Evolutionary conservation across 2,113 vertebrate genomes (phyloP), one percentile per base, ranked within the genome.

Genomic region (Megalops atlanticus): DNA sequence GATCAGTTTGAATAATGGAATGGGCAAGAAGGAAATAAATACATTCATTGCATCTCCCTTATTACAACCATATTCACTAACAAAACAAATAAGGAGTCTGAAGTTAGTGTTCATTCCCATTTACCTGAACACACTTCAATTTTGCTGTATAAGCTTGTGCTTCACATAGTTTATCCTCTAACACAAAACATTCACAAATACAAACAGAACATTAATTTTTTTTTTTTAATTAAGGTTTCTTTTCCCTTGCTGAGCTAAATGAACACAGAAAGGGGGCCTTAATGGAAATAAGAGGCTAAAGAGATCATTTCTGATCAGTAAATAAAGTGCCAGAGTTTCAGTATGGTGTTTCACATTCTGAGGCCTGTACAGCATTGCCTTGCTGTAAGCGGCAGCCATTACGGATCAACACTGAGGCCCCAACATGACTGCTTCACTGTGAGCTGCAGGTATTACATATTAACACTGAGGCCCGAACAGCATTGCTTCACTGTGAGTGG

Each of bases 11-110:
- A 64, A 64, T 31, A 64, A 64, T 24, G 82, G 82, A 84, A 86
- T 86, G 82, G 45, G 35, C 43, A 72, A 43, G 77, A 82, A 71
- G 81, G 74, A 78, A 24, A 45, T 8, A 64, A 58, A 49, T 74
- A 79, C 81, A 73, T 81, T 80, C 75, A 76, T n/a, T 31, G 58
- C 58, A 64, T 64, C 24, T 64, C 58, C 58, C 31, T n/a, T 64
- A 31, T 24, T n/a, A n/a, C 21, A 18, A 5, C 52, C n/a, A 3
- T 18, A 58, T 24, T 58, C 21, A 58, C 21, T 7, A 24, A 64
- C 24, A 11, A n/a, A 64, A 10, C 58, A 27, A 64, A 11, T 8
- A 64, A 7, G 58, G n/a, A 64, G 24, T 10, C 24, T 31, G 58
- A 27, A 24, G 24, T 10, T 31, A 6, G n/a, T n/a, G n/a, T n/a